These are phyloP conservation scores for Syngnathoides biaculeatus DNA, from an alignment of 2,113 vertebrate species.

Conservation along the genomic window DNA sequence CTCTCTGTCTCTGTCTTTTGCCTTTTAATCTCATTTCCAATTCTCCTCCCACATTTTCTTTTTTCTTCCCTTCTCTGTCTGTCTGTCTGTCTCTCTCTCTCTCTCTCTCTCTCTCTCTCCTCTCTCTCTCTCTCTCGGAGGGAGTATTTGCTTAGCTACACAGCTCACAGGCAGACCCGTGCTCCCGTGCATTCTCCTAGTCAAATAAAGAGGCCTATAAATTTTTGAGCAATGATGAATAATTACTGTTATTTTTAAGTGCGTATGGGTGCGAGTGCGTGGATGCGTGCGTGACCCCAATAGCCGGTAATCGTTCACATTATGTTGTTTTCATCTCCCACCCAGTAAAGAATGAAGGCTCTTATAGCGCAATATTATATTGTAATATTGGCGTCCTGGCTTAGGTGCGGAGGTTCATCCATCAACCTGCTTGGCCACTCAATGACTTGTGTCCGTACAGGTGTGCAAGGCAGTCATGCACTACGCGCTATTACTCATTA, in stretches of 20 bases:
- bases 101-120: slow-evolving; percentile 4
- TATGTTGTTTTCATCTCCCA: slow-evolving; percentile 16
- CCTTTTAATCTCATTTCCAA: slow-evolving; percentile 9
- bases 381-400: slow-evolving; percentile 1
- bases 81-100: neutral
- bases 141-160: slow-evolving; percentile 59
- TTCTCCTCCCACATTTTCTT: slow-evolving; percentile 8
- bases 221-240: slow-evolving; percentile 60
- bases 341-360: slow-evolving; percentile 1
- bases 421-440: slow-evolving; percentile 19
- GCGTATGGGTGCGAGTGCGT: neutral
- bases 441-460: slow-evolving; percentile 4
- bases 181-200: slow-evolving; percentile 55
- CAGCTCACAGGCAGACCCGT: slow-evolving; percentile 53
- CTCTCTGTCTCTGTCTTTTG: slow-evolving; percentile 9
- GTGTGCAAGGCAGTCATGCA: slow-evolving; percentile 1
- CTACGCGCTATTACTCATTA: slow-evolving; percentile 6
- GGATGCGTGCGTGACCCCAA: neutral
- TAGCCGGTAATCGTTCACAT: slow-evolving; percentile 7
- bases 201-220: slow-evolving; percentile 64
- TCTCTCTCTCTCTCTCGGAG: slow-evolving; percentile 22
- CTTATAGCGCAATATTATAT: slow-evolving; percentile 1
- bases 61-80: slow-evolving; percentile 7
- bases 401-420: slow-evolving; percentile 11
- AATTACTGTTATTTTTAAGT: slow-evolving; percentile 45